phyloP scores from a whole-genome alignment of 2,888 invertebrate species.

The Ernsta delagoae region DNA sequence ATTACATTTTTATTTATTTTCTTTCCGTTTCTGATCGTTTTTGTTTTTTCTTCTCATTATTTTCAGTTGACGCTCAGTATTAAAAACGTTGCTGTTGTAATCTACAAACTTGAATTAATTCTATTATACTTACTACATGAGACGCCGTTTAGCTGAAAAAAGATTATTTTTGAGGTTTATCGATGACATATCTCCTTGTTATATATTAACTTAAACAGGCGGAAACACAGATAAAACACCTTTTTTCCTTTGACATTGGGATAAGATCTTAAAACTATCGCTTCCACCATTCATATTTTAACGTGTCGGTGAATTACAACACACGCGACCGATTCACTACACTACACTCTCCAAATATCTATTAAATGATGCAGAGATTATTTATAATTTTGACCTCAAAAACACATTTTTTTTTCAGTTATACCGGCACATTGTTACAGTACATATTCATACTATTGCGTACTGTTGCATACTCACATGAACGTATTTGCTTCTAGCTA shows the following conservation, averaged over 20 bases:
- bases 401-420: constrained; percentile 42
- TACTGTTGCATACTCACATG: constrained; percentile 73
- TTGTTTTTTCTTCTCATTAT: constrained; percentile 28
- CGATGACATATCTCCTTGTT: too few relatives aligned
- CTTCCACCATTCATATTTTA: neutral
- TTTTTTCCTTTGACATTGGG: neutral
- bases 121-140: constrained; percentile 27
- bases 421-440: constrained; percentile 38
- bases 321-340: neutral
- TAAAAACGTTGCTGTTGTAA: neutral
- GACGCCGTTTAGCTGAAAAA: constrained; percentile 33
- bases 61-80: constrained; percentile 27
- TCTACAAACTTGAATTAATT: constrained; percentile 23
- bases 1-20: constrained; percentile 3
- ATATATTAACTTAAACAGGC: neutral
- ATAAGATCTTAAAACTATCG: neutral
- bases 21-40: constrained; percentile 12
- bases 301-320: neutral
- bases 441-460: constrained; percentile 52
- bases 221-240: neutral
- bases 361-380: neutral
- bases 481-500: constrained; percentile 82
- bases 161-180: constrained; percentile 11
- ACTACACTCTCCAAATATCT: neutral
- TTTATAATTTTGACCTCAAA: constrained; percentile 16